Conservation (phyloP, 1,140 invertebrate species). For the Chionoecetes opilio region DNA sequence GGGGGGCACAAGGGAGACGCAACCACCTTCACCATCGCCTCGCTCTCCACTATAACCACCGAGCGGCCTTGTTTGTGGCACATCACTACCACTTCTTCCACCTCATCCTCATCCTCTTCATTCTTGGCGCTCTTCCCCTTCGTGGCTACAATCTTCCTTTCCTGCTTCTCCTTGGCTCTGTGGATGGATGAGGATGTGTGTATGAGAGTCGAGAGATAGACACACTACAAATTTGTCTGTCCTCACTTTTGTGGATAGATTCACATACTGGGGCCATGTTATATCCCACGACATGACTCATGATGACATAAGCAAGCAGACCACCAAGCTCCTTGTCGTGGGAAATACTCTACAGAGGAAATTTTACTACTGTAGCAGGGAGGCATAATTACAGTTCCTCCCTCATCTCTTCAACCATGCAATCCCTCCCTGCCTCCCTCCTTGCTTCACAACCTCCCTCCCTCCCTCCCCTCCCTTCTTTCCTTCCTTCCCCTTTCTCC, state of each 20-base stretch:
- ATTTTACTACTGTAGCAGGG: too few species aligned
- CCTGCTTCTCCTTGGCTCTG: not conserved
- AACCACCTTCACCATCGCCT: slow-evolving; percentile 74
- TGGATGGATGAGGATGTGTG: too few species aligned
- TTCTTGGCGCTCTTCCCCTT: not conserved
- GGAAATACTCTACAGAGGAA: too few species aligned
- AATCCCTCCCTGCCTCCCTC: not conserved
- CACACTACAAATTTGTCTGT: too few species aligned
- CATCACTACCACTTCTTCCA: slow-evolving; percentile 64
- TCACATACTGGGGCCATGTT: not conserved
- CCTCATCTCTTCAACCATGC: not conserved
- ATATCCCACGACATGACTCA: too few species aligned
- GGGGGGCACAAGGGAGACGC: slow-evolving; percentile 60
- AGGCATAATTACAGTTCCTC: not conserved
- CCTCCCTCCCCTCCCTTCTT: not conserved
- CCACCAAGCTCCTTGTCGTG: too few species aligned
- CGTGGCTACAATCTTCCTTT: not conserved
- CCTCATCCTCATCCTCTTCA: not conserved
- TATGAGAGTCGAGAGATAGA: too few species aligned
- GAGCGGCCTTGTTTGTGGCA: slow-evolving; percentile 73
- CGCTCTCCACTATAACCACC: slow-evolving; percentile 66
- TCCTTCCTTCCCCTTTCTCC: not conserved
- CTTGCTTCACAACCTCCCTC: not conserved
- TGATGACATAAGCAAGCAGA: too few species aligned
- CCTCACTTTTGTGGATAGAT: too few species aligned